These are phyloP conservation scores for Pan troglodytes DNA, from an alignment of 2,113 vertebrate genomes.

Conservation along the genomic window NHGRI_mPanTro3-v2.1_pri NC_072409.2:62310501-62311000, in stretches of 20 bases:
- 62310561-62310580: background rate
- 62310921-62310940: background rate
- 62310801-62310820: background rate
- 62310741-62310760: background rate
- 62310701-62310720: background rate
- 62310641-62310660: background rate
- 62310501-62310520: background rate
- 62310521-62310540: background rate
- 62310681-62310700: background rate
- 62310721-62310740: background rate
- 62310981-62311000: background rate
- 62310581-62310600: background rate
- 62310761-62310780: background rate
- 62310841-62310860: background rate
- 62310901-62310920: background rate
- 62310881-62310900: background rate
- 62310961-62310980: background rate
- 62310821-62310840: background rate
- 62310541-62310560: background rate
- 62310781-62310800: background rate
- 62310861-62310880: background rate
- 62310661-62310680: background rate
- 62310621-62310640: background rate
- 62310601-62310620: conserved; percentile 31
- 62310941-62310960: background rate